Evolutionary conservation across 2,113 vertebrate genomes (phyloP), one percentile per base, ranked within the genome.

Genomic region (Xenotilapia leptura): DNA sequence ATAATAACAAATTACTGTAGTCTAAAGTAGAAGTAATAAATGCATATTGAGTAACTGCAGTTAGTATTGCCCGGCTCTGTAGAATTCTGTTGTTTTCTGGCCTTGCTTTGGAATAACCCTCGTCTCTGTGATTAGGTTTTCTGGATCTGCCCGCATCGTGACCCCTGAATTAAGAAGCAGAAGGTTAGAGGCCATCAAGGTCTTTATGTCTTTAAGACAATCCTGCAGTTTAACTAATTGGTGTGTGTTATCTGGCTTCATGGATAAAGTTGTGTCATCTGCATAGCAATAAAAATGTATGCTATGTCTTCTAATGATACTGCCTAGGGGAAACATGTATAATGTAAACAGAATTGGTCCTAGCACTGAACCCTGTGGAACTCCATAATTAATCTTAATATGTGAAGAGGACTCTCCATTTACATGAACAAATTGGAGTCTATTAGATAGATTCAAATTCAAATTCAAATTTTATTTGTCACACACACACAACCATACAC

Each of bases 361-460:
- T 53, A 10, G 51, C 51, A n/a, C 5, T 10, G 49, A 53, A n/a
- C 49, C 19, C 49, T 51, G 5, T 51, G 17, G 17, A 19, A 9
- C 17, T 5, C 49, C 49, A 51, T 49, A 49, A 5, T 17, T 49
- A 9, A 17, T 2, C 15, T 49, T 0, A 17, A 0, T 17, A 7
- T 17, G 47, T 49, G 47, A 49, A 49, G 15, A 49, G 45, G 45
- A 47, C 47, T 19, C 15, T 51, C 49, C 17, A 51, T 19, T 3
- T 51, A 51, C 3, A 5, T 51, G 17, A 0, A 51, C 49, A 51
- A 51, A 51, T 1, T 5, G 8, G 42, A 45, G 6, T 45, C 42
- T 45, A 45, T 45, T 45, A 45, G 42, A 45, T 14, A 45, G 42
- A 45, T 45, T n/a, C n/a, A n/a, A n/a, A n/a, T n/a, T n/a, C n/a